These are phyloP conservation scores for Acleris holmiana DNA, from an alignment of 2,888 invertebrate species.

Conservation along the genomic window DNA sequence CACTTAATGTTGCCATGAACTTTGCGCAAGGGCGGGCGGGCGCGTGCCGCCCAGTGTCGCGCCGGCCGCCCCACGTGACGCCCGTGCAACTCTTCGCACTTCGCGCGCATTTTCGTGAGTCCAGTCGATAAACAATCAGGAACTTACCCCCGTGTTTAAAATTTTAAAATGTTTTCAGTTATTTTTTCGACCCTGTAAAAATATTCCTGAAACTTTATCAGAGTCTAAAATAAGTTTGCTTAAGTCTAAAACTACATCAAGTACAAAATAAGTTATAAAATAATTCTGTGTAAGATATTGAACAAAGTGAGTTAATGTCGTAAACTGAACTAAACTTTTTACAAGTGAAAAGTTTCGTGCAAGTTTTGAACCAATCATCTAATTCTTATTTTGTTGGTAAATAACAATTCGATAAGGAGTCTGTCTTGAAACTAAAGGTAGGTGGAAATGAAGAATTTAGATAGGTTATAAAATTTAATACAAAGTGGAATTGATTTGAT, in stretches of 20 bases:
- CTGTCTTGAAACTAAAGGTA: conserved; percentile 10
- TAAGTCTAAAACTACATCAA: background rate
- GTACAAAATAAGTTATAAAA: conserved; percentile 9
- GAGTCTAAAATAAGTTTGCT: background rate
- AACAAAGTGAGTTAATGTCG: conserved; percentile 14
- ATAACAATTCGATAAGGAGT: conserved; percentile 7
- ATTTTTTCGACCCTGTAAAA: background rate
- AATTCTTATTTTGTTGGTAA: conserved; percentile 10
- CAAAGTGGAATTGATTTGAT: too few species aligned
- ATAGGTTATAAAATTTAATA: too few species aligned
- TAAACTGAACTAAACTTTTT: conserved; percentile 17
- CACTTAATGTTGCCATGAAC: conserved; percentile 73
- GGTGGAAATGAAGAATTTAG: background rate
- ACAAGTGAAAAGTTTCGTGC: conserved; percentile 20
- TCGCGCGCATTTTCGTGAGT: conserved; percentile 50
- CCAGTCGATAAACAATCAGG: conserved; percentile 16
- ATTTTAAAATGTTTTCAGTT: background rate
- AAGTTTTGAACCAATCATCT: conserved; percentile 19
- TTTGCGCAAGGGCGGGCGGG: conserved; percentile 65
- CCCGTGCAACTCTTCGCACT: conserved; percentile 54
- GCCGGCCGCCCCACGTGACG: conserved; percentile 66
- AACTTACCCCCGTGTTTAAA: background rate
- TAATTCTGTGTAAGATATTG: conserved; percentile 22
- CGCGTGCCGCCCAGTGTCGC: conserved; percentile 72
- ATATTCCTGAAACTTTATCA: background rate